These are phyloP conservation scores for Caradrina clavipalpis DNA, from an alignment of 2,888 invertebrate genomes.

Conservation along the genomic window DNA sequence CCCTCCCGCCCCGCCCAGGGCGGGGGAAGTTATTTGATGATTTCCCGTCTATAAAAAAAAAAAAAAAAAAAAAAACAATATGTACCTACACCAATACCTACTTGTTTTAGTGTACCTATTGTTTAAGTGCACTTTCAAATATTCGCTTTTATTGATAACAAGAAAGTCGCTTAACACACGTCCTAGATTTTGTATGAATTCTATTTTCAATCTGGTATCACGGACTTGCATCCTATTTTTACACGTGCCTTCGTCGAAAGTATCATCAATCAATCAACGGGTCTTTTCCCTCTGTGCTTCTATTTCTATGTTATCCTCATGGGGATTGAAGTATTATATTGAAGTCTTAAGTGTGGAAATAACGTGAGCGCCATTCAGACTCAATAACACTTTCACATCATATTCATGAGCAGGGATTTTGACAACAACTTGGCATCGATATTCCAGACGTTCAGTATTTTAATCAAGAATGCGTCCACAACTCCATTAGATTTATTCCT, in stretches of 20 bases:
- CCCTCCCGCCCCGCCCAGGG: too few relatives aligned
- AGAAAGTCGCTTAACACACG: too few relatives aligned
- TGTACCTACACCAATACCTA: too few relatives aligned
- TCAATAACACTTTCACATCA: not conserved
- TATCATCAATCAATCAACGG: conserved; percentile 13
- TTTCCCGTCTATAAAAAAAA: too few relatives aligned
- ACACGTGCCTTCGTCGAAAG: not conserved
- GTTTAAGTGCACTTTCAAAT: too few relatives aligned
- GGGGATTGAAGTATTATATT: too few relatives aligned
- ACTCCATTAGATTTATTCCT: not conserved
- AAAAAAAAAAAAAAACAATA: too few relatives aligned
- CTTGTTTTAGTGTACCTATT: too few relatives aligned
- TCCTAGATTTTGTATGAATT: too few relatives aligned
- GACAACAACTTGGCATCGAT: not conserved
- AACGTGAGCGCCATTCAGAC: not conserved
- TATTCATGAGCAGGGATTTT: not conserved
- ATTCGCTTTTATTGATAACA: too few relatives aligned
- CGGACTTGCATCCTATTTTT: not conserved
- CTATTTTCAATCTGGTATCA: not conserved
- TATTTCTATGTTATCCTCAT: conserved; percentile 4
- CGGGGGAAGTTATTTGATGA: too few relatives aligned
- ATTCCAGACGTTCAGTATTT: not conserved
- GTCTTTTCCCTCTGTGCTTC: not conserved
- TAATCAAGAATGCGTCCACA: not conserved
- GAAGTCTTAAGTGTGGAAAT: too few relatives aligned